Evolutionary conservation across 2,888 invertebrate genomes (phyloP).

Genomic region (Nysson spinosus): DNA sequence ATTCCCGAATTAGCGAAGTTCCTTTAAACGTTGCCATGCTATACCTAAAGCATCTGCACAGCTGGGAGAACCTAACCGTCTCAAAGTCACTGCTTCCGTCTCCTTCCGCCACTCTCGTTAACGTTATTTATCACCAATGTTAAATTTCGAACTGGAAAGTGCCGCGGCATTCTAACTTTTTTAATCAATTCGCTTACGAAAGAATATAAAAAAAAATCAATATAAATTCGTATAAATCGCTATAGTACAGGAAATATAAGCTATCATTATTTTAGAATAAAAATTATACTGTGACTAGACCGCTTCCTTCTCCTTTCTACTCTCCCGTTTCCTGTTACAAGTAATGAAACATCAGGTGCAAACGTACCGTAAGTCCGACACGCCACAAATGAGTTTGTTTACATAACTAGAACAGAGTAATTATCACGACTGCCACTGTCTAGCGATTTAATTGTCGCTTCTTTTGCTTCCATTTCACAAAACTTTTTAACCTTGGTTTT

Average conservation of each 20-base stretch:
- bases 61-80: slow-evolving; percentile 5
- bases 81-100: slow-evolving; percentile 16
- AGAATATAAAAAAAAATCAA: slow-evolving; percentile 11
- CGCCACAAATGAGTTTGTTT: slow-evolving; percentile 47
- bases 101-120: background rate
- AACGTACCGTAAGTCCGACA: slow-evolving; percentile 23
- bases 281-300: slow-evolving; percentile 14
- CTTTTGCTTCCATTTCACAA: no score
- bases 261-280: slow-evolving; percentile 32
- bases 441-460: background rate
- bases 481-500: no score
- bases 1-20: slow-evolving; percentile 40
- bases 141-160: slow-evolving; percentile 20
- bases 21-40: slow-evolving; percentile 11
- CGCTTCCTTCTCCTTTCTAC: slow-evolving; percentile 32
- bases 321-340: slow-evolving; percentile 28
- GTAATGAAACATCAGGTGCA: slow-evolving; percentile 30
- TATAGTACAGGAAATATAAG: slow-evolving; percentile 32
- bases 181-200: slow-evolving; percentile 7
- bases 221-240: slow-evolving; percentile 13
- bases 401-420: slow-evolving; percentile 46
- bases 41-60: slow-evolving; percentile 18
- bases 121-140: slow-evolving; percentile 17
- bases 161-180: slow-evolving; percentile 2
- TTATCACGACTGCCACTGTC: slow-evolving; percentile 35